phyloP scores from a whole-genome alignment of 1,140 invertebrate genomes.

The Helicorthomorpha holstii region DNA sequence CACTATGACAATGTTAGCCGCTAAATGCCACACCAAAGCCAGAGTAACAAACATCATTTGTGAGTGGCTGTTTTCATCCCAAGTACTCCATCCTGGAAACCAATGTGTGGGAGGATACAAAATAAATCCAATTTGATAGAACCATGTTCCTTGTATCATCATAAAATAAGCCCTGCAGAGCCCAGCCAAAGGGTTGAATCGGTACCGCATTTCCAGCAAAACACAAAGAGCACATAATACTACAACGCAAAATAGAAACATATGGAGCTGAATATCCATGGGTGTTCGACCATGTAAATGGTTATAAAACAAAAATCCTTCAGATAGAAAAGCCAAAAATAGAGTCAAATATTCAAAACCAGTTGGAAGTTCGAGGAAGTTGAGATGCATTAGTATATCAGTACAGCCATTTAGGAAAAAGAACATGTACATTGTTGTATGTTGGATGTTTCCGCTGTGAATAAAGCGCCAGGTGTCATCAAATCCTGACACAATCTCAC shows the following conservation, averaged over 20 bases:
- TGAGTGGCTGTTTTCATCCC: slow-evolving; percentile 26
- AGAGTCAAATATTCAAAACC: slow-evolving; percentile 26
- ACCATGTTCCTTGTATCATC: slow-evolving; percentile 34
- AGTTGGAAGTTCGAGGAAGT: too few species aligned
- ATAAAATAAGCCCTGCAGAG: slow-evolving; percentile 24
- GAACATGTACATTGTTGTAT: too few species aligned
- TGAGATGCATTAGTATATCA: too few species aligned
- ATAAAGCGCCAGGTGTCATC: too few species aligned
- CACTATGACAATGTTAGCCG: too few species aligned
- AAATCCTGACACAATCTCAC: too few species aligned
- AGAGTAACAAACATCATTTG: slow-evolving; percentile 32
- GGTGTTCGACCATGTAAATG: slow-evolving; percentile 31
- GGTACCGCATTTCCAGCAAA: slow-evolving; percentile 26
- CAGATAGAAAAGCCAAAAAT: slow-evolving; percentile 25
- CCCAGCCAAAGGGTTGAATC: slow-evolving; percentile 21
- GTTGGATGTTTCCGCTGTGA: too few species aligned
- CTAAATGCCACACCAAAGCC: too few species aligned
- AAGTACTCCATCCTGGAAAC: slow-evolving; percentile 18
- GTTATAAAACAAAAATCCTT: slow-evolving; percentile 31
- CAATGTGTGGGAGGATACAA: slow-evolving; percentile 34
- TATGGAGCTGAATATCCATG: slow-evolving; percentile 31
- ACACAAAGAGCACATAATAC: slow-evolving; percentile 17
- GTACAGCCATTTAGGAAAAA: too few species aligned
- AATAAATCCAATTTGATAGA: slow-evolving; percentile 33
- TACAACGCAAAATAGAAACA: slow-evolving; percentile 28